phyloP scores from a whole-genome alignment of 2,888 invertebrate genomes.

The Ariolimax columbianus region DNA sequence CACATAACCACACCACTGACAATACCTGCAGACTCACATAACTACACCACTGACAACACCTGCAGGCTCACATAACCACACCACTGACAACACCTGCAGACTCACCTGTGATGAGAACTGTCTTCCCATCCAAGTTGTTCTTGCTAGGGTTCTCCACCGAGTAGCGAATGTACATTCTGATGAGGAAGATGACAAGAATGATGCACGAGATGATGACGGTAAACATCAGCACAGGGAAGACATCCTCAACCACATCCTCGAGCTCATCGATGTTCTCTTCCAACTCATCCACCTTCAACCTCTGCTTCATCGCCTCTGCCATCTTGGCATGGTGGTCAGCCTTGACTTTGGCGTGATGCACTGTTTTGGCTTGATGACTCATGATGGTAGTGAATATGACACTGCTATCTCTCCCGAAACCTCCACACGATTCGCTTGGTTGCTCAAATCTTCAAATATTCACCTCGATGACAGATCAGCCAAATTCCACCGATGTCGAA shows the following conservation, averaged over 20 bases:
- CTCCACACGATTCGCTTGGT: too few species aligned
- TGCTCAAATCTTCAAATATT: too few species aligned
- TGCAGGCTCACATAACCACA: neutral
- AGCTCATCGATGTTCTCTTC: constrained; percentile 60
- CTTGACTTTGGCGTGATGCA: constrained; percentile 37
- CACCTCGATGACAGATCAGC: too few species aligned
- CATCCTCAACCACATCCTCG: constrained; percentile 60
- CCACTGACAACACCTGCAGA: neutral
- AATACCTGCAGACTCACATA: neutral
- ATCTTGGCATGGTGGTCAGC: constrained; percentile 41
- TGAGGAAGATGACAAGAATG: constrained; percentile 65
- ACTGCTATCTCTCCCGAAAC: too few species aligned
- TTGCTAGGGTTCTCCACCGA: constrained; percentile 63
- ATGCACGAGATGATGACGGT: constrained; percentile 64
- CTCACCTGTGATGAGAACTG: constrained; percentile 69
- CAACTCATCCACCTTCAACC: constrained; percentile 57
- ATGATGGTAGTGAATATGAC: neutral
- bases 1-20: too few species aligned
- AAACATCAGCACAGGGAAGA: constrained; percentile 62
- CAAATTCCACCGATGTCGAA: too few species aligned
- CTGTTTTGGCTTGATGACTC: neutral
- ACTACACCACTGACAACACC: neutral
- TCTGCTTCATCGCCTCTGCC: constrained; percentile 53
- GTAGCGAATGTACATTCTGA: constrained; percentile 69
- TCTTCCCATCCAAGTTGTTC: constrained; percentile 69